Conservation (phyloP, 2,113 vertebrate genomes). For the Psittacula cyanocephala region DNA sequence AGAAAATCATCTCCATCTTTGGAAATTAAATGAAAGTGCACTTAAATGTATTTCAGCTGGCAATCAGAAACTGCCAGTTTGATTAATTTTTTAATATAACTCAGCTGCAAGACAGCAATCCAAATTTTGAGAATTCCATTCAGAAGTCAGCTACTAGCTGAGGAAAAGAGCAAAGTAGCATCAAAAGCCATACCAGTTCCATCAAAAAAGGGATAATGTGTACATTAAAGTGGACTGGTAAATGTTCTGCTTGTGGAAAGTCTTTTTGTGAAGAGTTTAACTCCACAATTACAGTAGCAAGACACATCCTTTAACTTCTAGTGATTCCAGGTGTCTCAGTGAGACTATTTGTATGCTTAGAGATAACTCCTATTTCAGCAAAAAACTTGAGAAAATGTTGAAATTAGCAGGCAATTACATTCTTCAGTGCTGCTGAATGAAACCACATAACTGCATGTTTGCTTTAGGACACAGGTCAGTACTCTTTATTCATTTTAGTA, state of each 20-base stretch:
- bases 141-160: neutral
- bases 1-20: neutral
- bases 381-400: neutral
- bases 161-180: neutral
- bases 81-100: neutral
- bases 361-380: neutral
- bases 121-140: neutral
- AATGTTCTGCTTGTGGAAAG: neutral
- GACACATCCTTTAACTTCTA: neutral
- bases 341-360: neutral
- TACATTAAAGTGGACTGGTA: neutral
- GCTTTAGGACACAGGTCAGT: neutral
- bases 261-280: neutral
- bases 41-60: neutral
- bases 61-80: neutral
- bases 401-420: neutral
- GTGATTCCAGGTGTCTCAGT: neutral
- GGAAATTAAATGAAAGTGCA: slow-evolving; percentile 2
- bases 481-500: neutral
- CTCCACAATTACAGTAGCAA: neutral
- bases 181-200: neutral
- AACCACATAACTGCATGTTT: neutral
- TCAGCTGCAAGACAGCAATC: neutral
- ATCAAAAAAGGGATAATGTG: neutral
- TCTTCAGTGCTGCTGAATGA: neutral